Conservation (phyloP, 2,113 vertebrate genomes). For the Lichenostomus cassidix region DNA sequence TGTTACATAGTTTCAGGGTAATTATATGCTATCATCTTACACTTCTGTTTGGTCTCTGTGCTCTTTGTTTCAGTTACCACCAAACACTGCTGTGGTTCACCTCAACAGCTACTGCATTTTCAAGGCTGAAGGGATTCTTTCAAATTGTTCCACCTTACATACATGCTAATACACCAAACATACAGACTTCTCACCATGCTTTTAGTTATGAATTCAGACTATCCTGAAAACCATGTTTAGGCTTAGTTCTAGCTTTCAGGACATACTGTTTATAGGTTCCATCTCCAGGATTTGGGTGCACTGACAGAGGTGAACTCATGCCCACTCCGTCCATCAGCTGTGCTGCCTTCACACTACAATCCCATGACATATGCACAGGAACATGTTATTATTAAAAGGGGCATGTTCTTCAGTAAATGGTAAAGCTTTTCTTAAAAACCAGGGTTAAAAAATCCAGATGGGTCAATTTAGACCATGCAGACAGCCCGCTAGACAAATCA, state of each 20-base stretch:
- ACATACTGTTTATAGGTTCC: neutral
- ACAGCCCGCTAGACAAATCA: neutral
- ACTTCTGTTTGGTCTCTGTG: neutral
- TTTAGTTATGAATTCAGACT: neutral
- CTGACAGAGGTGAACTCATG: neutral
- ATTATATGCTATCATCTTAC: neutral
- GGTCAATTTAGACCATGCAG: neutral
- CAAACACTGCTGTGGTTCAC: neutral
- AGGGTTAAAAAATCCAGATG: neutral
- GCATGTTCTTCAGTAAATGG: neutral
- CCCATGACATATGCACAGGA: neutral
- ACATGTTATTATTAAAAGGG: neutral
- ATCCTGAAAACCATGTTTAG: neutral
- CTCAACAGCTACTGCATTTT: neutral
- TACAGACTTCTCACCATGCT: neutral
- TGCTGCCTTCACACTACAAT: neutral
- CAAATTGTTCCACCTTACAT: neutral
- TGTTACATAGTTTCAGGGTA: neutral
- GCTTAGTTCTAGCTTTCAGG: neutral
- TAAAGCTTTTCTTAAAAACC: neutral
- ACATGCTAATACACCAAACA: neutral
- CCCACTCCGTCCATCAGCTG: neutral
- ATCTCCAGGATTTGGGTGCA: neutral
- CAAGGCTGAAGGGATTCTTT: neutral
- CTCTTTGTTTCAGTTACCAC: neutral